Percentiles rank a stretch among this genome's conserved stretches.
Conservation (phyloP, 1,140 invertebrate genomes). For the Bombus pascuorum region DNA sequence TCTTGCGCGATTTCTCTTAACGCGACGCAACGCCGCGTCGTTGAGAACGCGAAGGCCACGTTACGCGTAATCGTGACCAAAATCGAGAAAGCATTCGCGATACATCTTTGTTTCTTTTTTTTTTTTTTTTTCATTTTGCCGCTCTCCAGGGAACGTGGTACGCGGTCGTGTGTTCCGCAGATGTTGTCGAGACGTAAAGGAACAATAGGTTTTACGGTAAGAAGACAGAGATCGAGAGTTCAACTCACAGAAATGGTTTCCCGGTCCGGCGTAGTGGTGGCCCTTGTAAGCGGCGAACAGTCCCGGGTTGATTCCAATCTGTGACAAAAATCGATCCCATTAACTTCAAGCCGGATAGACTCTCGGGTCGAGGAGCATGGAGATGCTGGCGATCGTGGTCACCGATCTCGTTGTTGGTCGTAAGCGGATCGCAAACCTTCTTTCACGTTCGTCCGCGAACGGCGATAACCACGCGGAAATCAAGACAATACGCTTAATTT, state of each 20-base stretch:
- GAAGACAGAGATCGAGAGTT: background rate
- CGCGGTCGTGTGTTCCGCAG: background rate
- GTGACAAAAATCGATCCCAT: constrained; percentile 69
- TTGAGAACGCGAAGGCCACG: background rate
- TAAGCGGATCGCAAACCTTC: too few species aligned
- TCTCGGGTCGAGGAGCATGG: background rate
- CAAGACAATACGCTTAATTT: constrained; percentile 31
- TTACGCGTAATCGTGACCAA: background rate
- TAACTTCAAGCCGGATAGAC: background rate
- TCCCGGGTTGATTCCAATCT: constrained; percentile 99
- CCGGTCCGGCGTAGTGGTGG: constrained; percentile 98
- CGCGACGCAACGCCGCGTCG: background rate
- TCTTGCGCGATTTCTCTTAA: background rate
- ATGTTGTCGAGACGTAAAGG: background rate
- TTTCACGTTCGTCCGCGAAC: too few species aligned
- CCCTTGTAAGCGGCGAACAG: constrained; percentile 98
- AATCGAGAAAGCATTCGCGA: background rate
- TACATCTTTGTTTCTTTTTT: too few species aligned
- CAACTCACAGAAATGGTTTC: constrained; percentile 97
- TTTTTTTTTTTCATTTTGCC: background rate
- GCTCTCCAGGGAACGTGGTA: background rate
- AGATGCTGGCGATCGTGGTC: background rate
- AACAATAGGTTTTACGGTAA: background rate
- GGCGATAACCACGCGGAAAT: background rate
- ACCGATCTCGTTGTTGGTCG: background rate